Evolutionary conservation across 1,140 invertebrate species (phyloP), one percentile per base, ranked within the genome.

Genomic region (Battus philenor): DNA sequence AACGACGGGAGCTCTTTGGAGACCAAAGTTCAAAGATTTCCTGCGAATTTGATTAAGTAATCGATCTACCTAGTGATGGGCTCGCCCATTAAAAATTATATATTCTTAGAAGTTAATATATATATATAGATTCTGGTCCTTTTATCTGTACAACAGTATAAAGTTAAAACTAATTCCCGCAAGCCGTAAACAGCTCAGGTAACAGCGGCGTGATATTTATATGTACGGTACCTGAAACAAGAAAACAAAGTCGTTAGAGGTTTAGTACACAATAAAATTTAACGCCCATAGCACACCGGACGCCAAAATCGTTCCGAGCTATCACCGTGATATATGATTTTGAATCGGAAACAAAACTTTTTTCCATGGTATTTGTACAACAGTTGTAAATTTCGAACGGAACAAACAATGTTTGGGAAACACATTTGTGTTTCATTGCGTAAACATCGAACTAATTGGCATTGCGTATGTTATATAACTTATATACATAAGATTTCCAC

Each of bases 251-350:
- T 41, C 38, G 38, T 41, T 41, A 41, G 38, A 41, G 38, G 38
- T 41, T 41, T 41, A 41, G 38, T 41, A 41, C 38, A 41, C 38
- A 41, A 41, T 41, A 41, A 41, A 41, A 41, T 41, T 41, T 41
- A 41, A 41, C 38, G 38, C 38, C 38, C 38, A 27, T 16, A 41
- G 38, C 38, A 26, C 38, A 41, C 38, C 38, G 38, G 38, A 41
- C 17, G 38, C 38, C 38, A 41, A 41, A 41, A 41, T 41, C 38
- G 38, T 41, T 41, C 38, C 38, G 11, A 27, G 22, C 38, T 41
- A 41, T 41, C 38, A 41, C 38, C 38, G 17, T 41, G 38, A 41
- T 41, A 41, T 41, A 41, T 41, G 22, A 27, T 11, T 26, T n/a
- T 9, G 38, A 8, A 41, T 41, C 11, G 38, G 24, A 26, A 41